These are phyloP conservation scores for Saturnia japonica DNA, from an alignment of 2,888 invertebrate species.

Conservation along the genomic window DNA sequence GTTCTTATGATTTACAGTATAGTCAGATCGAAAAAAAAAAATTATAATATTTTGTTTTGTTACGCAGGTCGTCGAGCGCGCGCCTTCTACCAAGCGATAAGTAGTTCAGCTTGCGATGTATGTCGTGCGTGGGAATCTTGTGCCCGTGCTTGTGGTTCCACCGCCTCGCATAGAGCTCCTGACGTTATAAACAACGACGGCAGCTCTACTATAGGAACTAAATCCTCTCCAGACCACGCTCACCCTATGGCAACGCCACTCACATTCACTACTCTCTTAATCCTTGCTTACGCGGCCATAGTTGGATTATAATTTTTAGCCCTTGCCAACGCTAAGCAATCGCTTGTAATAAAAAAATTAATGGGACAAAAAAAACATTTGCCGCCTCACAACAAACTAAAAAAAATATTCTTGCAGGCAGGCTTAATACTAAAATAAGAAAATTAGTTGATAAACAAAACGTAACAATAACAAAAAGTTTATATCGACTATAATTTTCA, in stretches of 20 bases:
- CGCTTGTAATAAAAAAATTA: neutral
- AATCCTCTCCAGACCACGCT: conserved; percentile 4
- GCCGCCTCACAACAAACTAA: neutral
- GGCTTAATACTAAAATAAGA: neutral
- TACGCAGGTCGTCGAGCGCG: conserved; percentile 90
- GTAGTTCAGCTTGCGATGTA: conserved; percentile 90
- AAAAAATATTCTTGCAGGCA: neutral
- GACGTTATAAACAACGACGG: conserved; percentile 22
- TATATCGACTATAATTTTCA: neutral
- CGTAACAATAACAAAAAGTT: neutral
- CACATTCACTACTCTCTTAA: conserved; percentile 2
- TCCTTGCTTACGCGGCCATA: neutral
- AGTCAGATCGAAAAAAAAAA: no score
- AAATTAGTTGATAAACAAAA: neutral
- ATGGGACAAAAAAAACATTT: neutral
- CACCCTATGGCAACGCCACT: neutral
- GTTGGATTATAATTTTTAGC: neutral
- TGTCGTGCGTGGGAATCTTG: conserved; percentile 84
- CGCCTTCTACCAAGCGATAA: conserved; percentile 88
- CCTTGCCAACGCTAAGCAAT: neutral
- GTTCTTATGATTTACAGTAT: no score
- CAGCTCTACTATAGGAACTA: conserved; percentile 23
- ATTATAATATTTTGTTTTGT: conserved; percentile 7
- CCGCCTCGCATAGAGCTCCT: conserved; percentile 47
- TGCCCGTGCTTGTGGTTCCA: conserved; percentile 64